Base-by-base conservation (phyloP, 2,113 vertebrate genomes). In the Cyprinus carpio region DNA sequence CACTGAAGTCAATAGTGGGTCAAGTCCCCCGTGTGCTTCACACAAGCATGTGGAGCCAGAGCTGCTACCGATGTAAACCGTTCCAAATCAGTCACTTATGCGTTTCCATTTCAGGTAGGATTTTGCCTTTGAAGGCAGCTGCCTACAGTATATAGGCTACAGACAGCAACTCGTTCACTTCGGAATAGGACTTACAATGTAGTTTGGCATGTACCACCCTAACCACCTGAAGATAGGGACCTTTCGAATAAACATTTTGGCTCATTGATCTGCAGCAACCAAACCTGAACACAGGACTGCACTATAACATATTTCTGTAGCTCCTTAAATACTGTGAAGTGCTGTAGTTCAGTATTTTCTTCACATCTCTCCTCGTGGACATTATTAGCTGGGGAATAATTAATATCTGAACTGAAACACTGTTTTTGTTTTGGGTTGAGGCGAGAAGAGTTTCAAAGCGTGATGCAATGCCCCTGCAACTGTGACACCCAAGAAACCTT, bases 401-500 rank as follows among this genome's bases (percentile, higher is more conserved):
- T 86, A 65, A 84, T 75, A 86, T 84, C 69, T 71, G 62, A 84
- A 81, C 67, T 65, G 29, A 87, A 87, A 69, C 51, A 13, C 65
- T 81, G 71, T 69, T 54, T 82, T 81, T 86, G 82, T 84, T 88
- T 83, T 81, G 81, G 81, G 81, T 74, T 85, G 81, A 85, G 79
- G 87, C 51, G 62, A 81, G 62, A 81, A 78, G 80, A 86, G 84
- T 88, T 88, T 81, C 62, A 76, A 72, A 46, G 72, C 29, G 49
- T 88, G 87, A 88, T 88, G 87, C 85, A 88, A 88, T 31, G 69
- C 56, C 27, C 27, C 82, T 86, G 87, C 78, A 88, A 88, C 77
- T 71, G 37, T 75, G 60, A 34, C 54, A 60, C 37, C 10, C 64
- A n/a, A 15, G 23, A 62, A 75, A 85, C 15, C 76, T 62, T 64